Conservation (phyloP, 1,140 invertebrate genomes). For the Paralvinella palmiformis region DNA sequence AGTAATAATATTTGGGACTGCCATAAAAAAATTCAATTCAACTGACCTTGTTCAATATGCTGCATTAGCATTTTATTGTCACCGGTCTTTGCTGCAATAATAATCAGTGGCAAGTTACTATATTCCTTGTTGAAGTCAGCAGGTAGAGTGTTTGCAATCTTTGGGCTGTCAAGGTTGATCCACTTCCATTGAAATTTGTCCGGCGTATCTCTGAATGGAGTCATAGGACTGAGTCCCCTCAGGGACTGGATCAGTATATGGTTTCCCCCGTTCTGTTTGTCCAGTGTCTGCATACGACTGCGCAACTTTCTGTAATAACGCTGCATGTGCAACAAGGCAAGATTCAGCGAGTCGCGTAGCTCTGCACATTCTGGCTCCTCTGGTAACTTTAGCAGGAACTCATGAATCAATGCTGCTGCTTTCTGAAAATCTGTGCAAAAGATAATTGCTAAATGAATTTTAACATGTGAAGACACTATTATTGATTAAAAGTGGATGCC, state of each 20-base stretch:
- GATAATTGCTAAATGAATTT: no score
- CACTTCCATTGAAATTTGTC: constrained; percentile 51
- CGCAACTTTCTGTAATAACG: constrained; percentile 46
- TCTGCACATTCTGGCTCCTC: constrained; percentile 49
- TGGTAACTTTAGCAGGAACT: constrained; percentile 48
- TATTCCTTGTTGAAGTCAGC: constrained; percentile 33
- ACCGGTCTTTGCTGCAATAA: constrained; percentile 40
- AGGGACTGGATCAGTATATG: constrained; percentile 34
- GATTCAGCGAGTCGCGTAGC: constrained; percentile 45
- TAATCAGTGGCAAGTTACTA: constrained; percentile 38
- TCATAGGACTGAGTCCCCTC: constrained; percentile 48
- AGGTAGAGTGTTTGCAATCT: constrained; percentile 21
- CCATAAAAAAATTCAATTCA: neutral
- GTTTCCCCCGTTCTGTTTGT: constrained; percentile 33
- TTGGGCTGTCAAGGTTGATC: constrained; percentile 42
- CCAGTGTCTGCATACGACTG: constrained; percentile 23
- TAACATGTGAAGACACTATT: no score
- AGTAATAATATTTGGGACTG: no score
- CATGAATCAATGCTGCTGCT: constrained; percentile 48
- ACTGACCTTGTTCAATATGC: constrained; percentile 34
- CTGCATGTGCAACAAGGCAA: constrained; percentile 48
- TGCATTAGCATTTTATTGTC: constrained; percentile 35
- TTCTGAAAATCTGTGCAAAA: constrained; percentile 48
- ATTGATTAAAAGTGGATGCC: no score
- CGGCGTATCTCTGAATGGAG: constrained; percentile 46